Percentiles rank a stretch among this genome's conserved stretches.
Evolutionary conservation across 2,888 invertebrate species (phyloP).

Genomic region (Cheilosia soror): DNA sequence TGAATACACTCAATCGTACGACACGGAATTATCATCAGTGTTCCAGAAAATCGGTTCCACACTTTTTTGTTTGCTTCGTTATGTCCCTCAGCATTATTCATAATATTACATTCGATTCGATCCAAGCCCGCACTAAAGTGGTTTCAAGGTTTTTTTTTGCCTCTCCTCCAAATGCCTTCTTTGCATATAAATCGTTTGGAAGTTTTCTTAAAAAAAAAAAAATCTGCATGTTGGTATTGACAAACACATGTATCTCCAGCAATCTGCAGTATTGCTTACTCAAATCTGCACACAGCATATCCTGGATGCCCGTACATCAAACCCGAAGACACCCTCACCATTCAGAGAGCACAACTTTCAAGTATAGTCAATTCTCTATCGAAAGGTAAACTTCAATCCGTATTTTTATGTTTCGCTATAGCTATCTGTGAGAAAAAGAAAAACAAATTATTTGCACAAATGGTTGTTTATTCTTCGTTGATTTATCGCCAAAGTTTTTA

Average conservation of each 20-base stretch:
- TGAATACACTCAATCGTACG: slow-evolving; percentile 34
- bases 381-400: slow-evolving; percentile 70
- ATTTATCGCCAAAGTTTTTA: slow-evolving; percentile 73
- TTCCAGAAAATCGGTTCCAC: neutral
- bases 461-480: slow-evolving; percentile 72
- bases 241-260: slow-evolving; percentile 40
- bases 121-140: slow-evolving; percentile 9
- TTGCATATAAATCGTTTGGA: slow-evolving; percentile 39
- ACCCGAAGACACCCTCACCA: slow-evolving; percentile 44
- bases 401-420: slow-evolving; percentile 53
- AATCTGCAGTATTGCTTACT: slow-evolving; percentile 57
- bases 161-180: neutral
- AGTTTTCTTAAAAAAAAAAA: slow-evolving; percentile 33
- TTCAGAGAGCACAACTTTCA: slow-evolving; percentile 61
- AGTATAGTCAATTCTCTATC: slow-evolving; percentile 63
- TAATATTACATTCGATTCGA: neutral
- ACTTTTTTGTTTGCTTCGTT: slow-evolving; percentile 8
- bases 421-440: slow-evolving; percentile 48
- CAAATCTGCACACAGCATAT: slow-evolving; percentile 22
- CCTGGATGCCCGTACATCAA: neutral
- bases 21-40: slow-evolving; percentile 23
- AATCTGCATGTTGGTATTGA: slow-evolving; percentile 9
- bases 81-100: neutral
- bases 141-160: neutral
- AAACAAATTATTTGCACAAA: slow-evolving; percentile 71